phyloP scores from a whole-genome alignment of 2,113 vertebrate genomes.

The Octodon degus region DNA sequence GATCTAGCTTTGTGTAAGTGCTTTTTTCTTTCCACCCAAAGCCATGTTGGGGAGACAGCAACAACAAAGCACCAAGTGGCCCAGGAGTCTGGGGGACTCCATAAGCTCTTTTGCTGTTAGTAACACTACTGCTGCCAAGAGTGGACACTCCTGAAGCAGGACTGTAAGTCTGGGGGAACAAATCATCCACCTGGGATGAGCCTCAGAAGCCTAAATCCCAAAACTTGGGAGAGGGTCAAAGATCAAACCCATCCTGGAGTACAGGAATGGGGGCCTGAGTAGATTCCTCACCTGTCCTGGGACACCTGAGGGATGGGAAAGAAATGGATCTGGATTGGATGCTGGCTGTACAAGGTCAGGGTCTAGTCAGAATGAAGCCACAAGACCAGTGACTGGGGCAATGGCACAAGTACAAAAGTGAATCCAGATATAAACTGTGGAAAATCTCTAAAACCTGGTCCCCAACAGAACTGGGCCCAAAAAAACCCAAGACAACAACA shows the following conservation, averaged over 20 bases:
- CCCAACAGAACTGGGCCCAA: conserved; percentile 93
- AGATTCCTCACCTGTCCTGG: conserved; percentile 86
- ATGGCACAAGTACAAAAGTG: conserved; percentile 86
- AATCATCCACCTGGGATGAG: conserved; percentile 95
- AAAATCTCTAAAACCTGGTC: conserved; percentile 90
- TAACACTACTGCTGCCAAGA: conserved; percentile 90
- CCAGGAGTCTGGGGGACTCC: conserved; percentile 93
- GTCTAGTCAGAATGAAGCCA: conserved; percentile 87
- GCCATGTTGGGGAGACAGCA: conserved; percentile 88
- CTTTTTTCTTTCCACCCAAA: not conserved
- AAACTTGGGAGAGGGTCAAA: conserved; percentile 94
- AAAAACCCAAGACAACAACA: conserved; percentile 92
- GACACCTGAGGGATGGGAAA: conserved; percentile 91
- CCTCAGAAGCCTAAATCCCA: conserved; percentile 92
- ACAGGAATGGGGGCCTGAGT: conserved; percentile 88
- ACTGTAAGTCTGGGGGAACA: conserved; percentile 91
- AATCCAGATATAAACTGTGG: conserved; percentile 92
- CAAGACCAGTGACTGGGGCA: conserved; percentile 88
- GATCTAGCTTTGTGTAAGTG: not conserved
- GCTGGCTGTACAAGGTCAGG: conserved; percentile 85
- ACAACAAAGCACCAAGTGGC: conserved; percentile 92
- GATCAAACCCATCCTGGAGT: conserved; percentile 92
- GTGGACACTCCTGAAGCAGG: conserved; percentile 93
- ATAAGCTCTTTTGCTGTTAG: conserved; percentile 89
- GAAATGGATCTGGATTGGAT: conserved; percentile 92